Evolutionary conservation across 2,113 vertebrate species (phyloP).

Genomic region (Corydoras maculifer): DNA sequence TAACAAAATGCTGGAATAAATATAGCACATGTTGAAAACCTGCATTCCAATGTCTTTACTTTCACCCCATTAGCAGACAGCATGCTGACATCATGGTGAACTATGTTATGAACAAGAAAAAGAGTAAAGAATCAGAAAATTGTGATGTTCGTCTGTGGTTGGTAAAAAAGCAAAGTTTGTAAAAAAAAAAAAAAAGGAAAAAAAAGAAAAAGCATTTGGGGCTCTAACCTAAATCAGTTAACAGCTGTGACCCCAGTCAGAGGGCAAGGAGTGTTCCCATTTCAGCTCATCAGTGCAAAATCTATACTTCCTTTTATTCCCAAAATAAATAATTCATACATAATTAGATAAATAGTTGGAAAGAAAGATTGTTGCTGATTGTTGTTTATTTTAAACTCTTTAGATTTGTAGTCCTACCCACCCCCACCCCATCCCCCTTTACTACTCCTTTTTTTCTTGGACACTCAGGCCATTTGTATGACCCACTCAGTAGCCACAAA

Average conservation of each 20-base stretch:
- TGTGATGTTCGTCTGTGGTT: not conserved
- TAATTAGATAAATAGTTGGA: not conserved
- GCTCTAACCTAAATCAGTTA: no score
- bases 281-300: not conserved
- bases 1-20: not conserved
- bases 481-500: slow-evolving; percentile 22
- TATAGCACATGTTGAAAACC: not conserved
- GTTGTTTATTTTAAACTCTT: slow-evolving; percentile 7
- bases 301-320: not conserved
- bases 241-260: no score
- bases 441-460: not conserved
- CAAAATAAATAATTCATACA: no score
- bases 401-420: not conserved
- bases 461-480: slow-evolving; percentile 20
- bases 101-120: slow-evolving; percentile 6
- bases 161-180: no score
- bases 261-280: no score
- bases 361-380: not conserved
- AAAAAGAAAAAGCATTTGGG: no score
- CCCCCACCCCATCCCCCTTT: no score
- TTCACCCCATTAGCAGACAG: not conserved
- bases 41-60: slow-evolving; percentile 26
- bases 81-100: slow-evolving; percentile 6
- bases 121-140: not conserved
- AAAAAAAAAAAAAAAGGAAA: no score